A percentile compares a stretch with the other conserved stretches of the same genome.
phyloP scores from a whole-genome alignment of 2,888 invertebrate species.

The Gibbula magus region DNA sequence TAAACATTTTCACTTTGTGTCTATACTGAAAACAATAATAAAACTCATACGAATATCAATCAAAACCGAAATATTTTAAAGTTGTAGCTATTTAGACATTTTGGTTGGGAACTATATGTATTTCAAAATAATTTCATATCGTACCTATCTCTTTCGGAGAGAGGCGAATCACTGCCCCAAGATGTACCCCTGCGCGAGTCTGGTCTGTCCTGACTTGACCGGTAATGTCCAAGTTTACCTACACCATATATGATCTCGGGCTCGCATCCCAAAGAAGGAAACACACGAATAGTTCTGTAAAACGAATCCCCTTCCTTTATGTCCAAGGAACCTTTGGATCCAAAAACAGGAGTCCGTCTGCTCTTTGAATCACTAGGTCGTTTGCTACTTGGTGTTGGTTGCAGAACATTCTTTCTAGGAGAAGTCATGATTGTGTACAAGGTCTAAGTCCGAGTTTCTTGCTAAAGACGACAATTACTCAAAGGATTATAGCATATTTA shows the following conservation, averaged over 20 bases:
- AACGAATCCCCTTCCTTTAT: conserved; percentile 59
- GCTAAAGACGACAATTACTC: background rate
- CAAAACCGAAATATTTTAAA: too few species aligned
- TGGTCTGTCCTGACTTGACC: conserved; percentile 10
- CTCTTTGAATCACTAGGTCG: background rate
- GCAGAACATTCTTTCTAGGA: conserved; percentile 25
- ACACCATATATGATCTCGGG: conserved; percentile 38
- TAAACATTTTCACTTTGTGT: too few species aligned
- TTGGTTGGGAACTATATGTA: too few species aligned
- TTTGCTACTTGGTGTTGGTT: background rate
- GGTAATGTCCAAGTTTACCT: background rate
- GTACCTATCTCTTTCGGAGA: background rate
- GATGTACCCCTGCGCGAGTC: background rate
- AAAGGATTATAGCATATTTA: background rate
- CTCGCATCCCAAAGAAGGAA: conserved; percentile 52
- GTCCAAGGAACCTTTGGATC: conserved; percentile 30
- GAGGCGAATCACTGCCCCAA: background rate
- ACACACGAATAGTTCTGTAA: conserved; percentile 56
- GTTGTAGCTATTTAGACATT: too few species aligned
- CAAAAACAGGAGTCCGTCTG: background rate
- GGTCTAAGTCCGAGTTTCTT: background rate
- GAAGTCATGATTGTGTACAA: conserved; percentile 45
- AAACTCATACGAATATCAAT: too few species aligned
- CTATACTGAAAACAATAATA: too few species aligned
- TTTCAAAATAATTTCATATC: too few species aligned